Percentiles rank a stretch among this genome's conserved stretches.
Conservation (phyloP, 53 echinoderm and acorn worm genomes). For the Crossaster papposus region DNA sequence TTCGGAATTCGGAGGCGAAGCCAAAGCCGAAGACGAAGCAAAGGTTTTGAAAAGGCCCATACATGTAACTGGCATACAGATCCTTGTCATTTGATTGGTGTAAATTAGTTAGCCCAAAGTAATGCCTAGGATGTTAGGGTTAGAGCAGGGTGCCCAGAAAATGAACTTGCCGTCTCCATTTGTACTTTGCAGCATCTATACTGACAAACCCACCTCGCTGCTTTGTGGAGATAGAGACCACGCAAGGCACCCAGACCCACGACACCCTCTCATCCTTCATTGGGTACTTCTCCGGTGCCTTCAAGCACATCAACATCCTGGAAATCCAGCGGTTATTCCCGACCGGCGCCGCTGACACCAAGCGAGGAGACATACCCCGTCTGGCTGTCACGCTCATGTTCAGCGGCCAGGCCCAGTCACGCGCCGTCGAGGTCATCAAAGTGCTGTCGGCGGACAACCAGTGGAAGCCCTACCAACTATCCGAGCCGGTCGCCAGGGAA, state of each 20-base stretch:
- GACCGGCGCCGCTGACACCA: neutral
- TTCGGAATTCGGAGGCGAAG: too few species aligned
- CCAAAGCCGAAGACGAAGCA: too few species aligned
- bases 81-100: too few species aligned
- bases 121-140: neutral
- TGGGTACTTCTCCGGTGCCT: slow-evolving; percentile 84
- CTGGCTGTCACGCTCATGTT: slow-evolving; percentile 81
- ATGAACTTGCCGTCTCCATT: neutral
- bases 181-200: slow-evolving; percentile 70
- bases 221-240: slow-evolving; percentile 77
- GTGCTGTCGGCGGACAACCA: slow-evolving; percentile 67
- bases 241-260: slow-evolving; percentile 66
- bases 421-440: slow-evolving; percentile 63
- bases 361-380: slow-evolving; percentile 66
- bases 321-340: slow-evolving; percentile 62
- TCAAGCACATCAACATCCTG: slow-evolving; percentile 84
- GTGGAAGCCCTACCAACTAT: slow-evolving; percentile 72
- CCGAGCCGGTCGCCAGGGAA: slow-evolving; percentile 68
- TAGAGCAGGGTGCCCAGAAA: neutral
- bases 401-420: slow-evolving; percentile 63
- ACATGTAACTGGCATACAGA: too few species aligned
- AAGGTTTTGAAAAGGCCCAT: too few species aligned
- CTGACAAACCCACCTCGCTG: slow-evolving; percentile 92
- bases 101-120: too few species aligned
- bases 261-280: slow-evolving; percentile 73